phyloP scores from a whole-genome alignment of 2,888 invertebrate genomes.

The Psylliodes chrysocephalus region DNA sequence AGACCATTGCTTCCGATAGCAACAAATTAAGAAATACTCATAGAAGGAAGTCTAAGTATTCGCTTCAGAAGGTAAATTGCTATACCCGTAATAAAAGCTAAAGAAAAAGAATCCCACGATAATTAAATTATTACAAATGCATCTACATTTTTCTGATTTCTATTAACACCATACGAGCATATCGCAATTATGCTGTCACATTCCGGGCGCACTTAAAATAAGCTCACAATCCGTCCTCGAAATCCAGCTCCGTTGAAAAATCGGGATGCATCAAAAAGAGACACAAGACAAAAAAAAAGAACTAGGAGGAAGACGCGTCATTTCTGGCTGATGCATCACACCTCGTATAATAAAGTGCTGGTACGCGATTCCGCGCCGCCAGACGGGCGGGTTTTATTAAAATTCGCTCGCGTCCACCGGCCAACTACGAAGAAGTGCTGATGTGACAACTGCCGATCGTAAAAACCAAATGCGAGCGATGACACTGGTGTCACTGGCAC shows the following conservation, averaged over 20 bases:
- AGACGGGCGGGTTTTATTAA: conserved; percentile 5
- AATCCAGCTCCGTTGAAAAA: neutral
- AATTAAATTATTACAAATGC: too few relatives aligned
- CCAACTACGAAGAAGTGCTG: conserved; percentile 48
- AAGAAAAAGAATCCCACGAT: too few relatives aligned
- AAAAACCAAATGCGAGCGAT: conserved; percentile 46
- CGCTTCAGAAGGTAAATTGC: too few relatives aligned
- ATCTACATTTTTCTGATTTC: too few relatives aligned
- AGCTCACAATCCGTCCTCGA: neutral
- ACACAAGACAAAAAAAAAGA: neutral
- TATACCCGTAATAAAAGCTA: too few relatives aligned
- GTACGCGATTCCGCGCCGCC: neutral
- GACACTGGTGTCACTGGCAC: neutral
- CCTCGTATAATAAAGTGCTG: neutral
- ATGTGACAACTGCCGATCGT: conserved; percentile 55
- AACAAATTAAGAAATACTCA: too few relatives aligned
- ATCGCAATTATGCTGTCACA: too few relatives aligned
- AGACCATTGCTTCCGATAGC: too few relatives aligned
- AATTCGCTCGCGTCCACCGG: conserved; percentile 24
- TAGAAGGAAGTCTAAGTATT: too few relatives aligned
- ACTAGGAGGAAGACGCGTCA: conserved; percentile 5
- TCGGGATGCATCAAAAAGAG: conserved; percentile 6
- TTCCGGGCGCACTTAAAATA: neutral
- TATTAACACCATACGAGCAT: too few relatives aligned
- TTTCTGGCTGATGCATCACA: conserved; percentile 14